phyloP scores from a whole-genome alignment of 1,140 invertebrate species.

The Augochlora pura region DNA sequence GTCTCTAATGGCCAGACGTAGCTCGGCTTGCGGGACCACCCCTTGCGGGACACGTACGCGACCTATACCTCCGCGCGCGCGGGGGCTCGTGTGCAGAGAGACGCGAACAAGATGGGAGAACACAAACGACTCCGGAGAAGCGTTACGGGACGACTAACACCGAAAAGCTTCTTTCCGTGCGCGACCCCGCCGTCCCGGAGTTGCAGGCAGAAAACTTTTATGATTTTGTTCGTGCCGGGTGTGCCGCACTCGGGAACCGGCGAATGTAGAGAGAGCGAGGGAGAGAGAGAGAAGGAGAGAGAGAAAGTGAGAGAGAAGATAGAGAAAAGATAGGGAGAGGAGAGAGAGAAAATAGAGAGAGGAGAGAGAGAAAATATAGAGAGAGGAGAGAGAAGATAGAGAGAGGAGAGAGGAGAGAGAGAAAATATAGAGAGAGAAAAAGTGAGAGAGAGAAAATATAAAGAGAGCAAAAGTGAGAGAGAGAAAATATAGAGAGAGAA shows the following conservation, averaged over 20 bases:
- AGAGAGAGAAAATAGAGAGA: background rate
- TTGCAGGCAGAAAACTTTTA: slow-evolving; percentile 69
- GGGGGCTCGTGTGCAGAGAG: background rate
- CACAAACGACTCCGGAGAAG: slow-evolving; percentile 39
- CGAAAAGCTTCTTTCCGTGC: slow-evolving; percentile 53
- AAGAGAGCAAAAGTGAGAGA: background rate
- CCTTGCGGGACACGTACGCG: background rate
- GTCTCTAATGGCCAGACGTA: slow-evolving; percentile 55
- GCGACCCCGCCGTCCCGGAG: slow-evolving; percentile 30
- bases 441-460: background rate
- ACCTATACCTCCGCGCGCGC: background rate
- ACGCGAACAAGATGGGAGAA: slow-evolving; percentile 40
- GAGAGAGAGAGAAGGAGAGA: too few relatives aligned
- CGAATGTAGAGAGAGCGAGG: background rate
- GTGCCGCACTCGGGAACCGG: slow-evolving; percentile 13
- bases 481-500: background rate
- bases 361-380: background rate
- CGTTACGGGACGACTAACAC: slow-evolving; percentile 49
- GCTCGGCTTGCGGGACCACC: slow-evolving; percentile 21
- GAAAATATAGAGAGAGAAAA: background rate
- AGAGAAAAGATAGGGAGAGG: background rate
- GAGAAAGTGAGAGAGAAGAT: too few relatives aligned
- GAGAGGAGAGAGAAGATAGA: background rate
- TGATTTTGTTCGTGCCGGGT: slow-evolving; percentile 65
- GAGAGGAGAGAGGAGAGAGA: background rate